phyloP scores from a whole-genome alignment of 1,140 invertebrate genomes.

The Arctopsyche grandis region DNA sequence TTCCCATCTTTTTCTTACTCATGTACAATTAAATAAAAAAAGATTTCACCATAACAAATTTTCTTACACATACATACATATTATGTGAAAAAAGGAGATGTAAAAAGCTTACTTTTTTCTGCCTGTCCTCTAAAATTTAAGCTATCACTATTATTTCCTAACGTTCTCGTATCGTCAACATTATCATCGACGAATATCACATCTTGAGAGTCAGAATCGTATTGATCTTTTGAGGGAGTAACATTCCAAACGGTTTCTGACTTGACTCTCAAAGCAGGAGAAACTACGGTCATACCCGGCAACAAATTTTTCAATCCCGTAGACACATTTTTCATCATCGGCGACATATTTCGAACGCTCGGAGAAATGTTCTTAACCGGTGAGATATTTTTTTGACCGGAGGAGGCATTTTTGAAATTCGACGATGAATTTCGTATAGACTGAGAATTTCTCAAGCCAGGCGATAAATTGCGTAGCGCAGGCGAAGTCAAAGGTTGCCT shows the following conservation, averaged over 20 bases:
- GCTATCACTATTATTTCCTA: slow-evolving; percentile 36
- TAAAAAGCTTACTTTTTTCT: slow-evolving; percentile 12
- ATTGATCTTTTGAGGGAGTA: slow-evolving; percentile 45
- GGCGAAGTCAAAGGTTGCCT: slow-evolving; percentile 51
- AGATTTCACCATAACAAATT: background rate
- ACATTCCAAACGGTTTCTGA: slow-evolving; percentile 59
- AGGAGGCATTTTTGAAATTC: slow-evolving; percentile 33
- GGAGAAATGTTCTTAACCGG: slow-evolving; percentile 22
- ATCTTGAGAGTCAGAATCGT: slow-evolving; percentile 66
- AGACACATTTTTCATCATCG: slow-evolving; percentile 35
- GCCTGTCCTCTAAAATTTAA: slow-evolving; percentile 8
- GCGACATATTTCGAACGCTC: slow-evolving; percentile 35
- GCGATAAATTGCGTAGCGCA: slow-evolving; percentile 47
- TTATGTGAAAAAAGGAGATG: background rate
- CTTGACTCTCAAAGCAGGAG: slow-evolving; percentile 48
- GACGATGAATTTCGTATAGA: slow-evolving; percentile 32
- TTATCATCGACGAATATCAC: slow-evolving; percentile 64
- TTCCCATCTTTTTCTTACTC: background rate
- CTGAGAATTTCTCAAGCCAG: slow-evolving; percentile 33
- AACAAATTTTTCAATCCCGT: slow-evolving; percentile 34
- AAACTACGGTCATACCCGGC: slow-evolving; percentile 30
- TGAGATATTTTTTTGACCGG: slow-evolving; percentile 12
- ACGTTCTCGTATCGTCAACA: slow-evolving; percentile 37
- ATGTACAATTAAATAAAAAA: background rate
- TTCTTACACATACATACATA: background rate